phyloP scores from a whole-genome alignment of 2,888 invertebrate species.

The Drosophila ezoana region DNA sequence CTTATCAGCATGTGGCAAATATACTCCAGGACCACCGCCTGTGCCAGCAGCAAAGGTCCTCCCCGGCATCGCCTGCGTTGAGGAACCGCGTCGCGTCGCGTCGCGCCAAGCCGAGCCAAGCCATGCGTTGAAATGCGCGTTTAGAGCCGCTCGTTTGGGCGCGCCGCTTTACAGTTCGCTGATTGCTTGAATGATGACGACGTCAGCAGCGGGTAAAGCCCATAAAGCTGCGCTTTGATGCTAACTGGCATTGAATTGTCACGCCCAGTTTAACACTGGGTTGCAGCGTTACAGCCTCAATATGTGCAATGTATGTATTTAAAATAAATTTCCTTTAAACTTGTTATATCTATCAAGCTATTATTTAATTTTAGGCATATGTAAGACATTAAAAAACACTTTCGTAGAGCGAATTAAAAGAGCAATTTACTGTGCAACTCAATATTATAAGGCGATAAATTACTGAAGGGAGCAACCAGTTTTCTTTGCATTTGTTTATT shows the following conservation, averaged over 20 bases:
- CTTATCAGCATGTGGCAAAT: constrained; percentile 79
- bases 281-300: constrained; percentile 33
- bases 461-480: too few relatives aligned
- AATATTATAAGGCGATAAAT: too few relatives aligned
- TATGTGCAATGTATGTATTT: constrained; percentile 22
- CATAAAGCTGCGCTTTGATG: constrained; percentile 65
- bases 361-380: background rate
- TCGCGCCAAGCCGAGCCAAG: constrained; percentile 38
- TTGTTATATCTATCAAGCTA: background rate
- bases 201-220: constrained; percentile 56
- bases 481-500: too few relatives aligned
- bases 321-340: background rate
- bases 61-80: constrained; percentile 6
- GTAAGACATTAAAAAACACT: too few relatives aligned
- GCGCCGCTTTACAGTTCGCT: constrained; percentile 75
- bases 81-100: constrained; percentile 21
- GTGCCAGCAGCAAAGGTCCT: constrained; percentile 25
- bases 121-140: constrained; percentile 77
- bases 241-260: constrained; percentile 72
- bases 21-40: constrained; percentile 65
- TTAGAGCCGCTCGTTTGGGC: constrained; percentile 75
- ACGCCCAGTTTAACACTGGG: constrained; percentile 65
- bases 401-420: too few relatives aligned
- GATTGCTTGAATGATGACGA: constrained; percentile 76
- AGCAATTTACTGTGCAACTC: too few relatives aligned